Conservation (phyloP, 2,888 invertebrate species). For the Drymonia ruficornis region DNA sequence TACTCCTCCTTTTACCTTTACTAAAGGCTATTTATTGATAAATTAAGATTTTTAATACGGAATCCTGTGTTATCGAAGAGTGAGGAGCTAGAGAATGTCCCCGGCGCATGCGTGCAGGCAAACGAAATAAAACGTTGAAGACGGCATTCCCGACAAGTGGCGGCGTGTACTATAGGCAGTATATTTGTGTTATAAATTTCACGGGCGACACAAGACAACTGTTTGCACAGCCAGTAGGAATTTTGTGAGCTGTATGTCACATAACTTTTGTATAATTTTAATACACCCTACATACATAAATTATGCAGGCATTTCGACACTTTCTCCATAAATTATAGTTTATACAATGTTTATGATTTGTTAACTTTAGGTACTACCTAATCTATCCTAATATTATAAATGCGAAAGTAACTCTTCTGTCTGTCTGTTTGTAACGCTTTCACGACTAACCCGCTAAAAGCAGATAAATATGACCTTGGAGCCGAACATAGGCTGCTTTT, state of each 20-base stretch:
- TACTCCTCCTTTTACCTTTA: too few species aligned
- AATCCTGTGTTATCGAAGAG: constrained; percentile 11
- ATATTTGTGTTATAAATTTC: constrained; percentile 73
- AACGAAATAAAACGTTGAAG: constrained; percentile 61
- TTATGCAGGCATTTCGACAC: constrained; percentile 21
- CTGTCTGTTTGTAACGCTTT: too few species aligned
- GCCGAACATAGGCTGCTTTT: too few species aligned
- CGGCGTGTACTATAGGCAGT: constrained; percentile 46
- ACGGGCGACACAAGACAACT: constrained; percentile 63
- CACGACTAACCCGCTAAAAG: too few species aligned
- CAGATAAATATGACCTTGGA: too few species aligned
- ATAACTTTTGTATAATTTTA: constrained; percentile 27
- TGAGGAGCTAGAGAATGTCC: constrained; percentile 11
- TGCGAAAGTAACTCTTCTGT: too few species aligned
- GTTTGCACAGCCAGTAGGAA: constrained; percentile 69
- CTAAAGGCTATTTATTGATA: constrained; percentile 1
- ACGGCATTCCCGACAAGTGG: constrained; percentile 67
- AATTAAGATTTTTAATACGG: constrained; percentile 1
- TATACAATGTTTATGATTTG: not conserved
- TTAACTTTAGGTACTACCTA: not conserved
- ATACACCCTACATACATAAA: constrained; percentile 38
- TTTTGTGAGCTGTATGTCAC: constrained; percentile 53
- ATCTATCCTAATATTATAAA: too few species aligned
- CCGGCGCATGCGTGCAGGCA: constrained; percentile 41
- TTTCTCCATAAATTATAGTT: constrained; percentile 10